Evolutionary conservation across 2,797 vertebrate genomes (phyloP).

Genomic region (Pelochelys cantorii): DNA sequence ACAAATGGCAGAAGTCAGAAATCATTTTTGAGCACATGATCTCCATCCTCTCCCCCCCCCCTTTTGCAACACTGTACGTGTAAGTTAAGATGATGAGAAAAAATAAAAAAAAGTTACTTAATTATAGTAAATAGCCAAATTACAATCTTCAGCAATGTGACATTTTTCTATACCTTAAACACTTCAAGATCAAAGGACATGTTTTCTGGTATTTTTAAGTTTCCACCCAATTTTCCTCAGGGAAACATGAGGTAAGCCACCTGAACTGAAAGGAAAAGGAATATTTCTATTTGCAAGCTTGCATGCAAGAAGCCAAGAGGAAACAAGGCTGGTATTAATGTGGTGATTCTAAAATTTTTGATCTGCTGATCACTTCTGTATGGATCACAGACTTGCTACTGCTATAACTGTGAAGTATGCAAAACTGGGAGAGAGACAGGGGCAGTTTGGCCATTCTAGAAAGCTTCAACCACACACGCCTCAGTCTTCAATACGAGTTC

Average conservation of each 20-base stretch:
- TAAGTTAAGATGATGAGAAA: not conserved
- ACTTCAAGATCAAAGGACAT: not conserved
- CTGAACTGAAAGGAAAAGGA: not conserved
- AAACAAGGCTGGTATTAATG: not conserved
- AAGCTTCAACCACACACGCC: slow-evolving; percentile 1
- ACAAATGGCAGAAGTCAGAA: not conserved
- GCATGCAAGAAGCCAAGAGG: not conserved
- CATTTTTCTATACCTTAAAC: not conserved
- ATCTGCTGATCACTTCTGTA: not conserved
- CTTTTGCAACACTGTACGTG: not conserved
- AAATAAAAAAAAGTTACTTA: not conserved
- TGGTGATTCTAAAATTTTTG: not conserved
- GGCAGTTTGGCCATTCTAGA: not conserved
- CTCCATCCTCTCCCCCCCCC: not conserved
- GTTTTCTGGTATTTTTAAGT: not conserved
- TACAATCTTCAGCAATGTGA: not conserved
- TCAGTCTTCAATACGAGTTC: slow-evolving; percentile 26
- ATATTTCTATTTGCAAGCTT: not conserved
- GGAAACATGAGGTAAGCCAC: not conserved
- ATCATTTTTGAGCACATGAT: not conserved
- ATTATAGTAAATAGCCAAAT: slow-evolving; percentile 5
- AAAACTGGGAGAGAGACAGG: not conserved
- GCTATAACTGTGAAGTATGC: not conserved
- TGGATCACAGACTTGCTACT: not conserved
- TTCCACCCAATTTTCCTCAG: not conserved